These are phyloP conservation scores for Colinus virginianus DNA, from an alignment of 2,113 vertebrate species.

Conservation along the genomic window DNA sequence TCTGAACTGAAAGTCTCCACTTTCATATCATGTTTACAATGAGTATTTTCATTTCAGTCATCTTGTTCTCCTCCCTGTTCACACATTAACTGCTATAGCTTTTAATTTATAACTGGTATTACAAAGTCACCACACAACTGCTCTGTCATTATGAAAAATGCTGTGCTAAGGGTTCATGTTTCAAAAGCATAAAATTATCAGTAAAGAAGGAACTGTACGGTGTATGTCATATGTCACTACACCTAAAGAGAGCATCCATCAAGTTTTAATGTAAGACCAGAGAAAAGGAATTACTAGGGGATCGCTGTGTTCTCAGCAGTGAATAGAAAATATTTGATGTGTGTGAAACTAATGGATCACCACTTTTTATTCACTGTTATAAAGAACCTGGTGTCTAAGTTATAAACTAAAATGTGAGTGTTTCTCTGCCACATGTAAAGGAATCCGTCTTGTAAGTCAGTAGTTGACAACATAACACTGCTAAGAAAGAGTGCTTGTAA, in stretches of 20 bases:
- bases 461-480: not conserved
- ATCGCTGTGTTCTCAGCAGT: not conserved
- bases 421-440: not conserved
- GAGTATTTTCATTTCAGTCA: not conserved
- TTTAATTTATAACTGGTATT: not conserved
- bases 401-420: not conserved
- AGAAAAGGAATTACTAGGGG: not conserved
- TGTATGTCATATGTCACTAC: not conserved
- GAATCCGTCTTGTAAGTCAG: not conserved
- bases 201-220: not conserved
- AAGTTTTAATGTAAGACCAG: not conserved
- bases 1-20: not conserved
- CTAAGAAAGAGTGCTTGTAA: not conserved
- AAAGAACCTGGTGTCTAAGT: not conserved
- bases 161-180: rapidly evolving
- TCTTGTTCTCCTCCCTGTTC: not conserved
- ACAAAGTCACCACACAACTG: not conserved
- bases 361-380: not conserved
- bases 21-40: not conserved
- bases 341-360: rapidly evolving
- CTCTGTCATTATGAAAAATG: not conserved
- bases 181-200: not conserved
- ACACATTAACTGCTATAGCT: not conserved
- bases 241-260: not conserved
- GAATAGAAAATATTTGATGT: not conserved